A percentile compares a stretch with the other conserved stretches of the same genome.
Conservation (phyloP, 2,797 vertebrate species). For the Phataginus tricuspis region DNA sequence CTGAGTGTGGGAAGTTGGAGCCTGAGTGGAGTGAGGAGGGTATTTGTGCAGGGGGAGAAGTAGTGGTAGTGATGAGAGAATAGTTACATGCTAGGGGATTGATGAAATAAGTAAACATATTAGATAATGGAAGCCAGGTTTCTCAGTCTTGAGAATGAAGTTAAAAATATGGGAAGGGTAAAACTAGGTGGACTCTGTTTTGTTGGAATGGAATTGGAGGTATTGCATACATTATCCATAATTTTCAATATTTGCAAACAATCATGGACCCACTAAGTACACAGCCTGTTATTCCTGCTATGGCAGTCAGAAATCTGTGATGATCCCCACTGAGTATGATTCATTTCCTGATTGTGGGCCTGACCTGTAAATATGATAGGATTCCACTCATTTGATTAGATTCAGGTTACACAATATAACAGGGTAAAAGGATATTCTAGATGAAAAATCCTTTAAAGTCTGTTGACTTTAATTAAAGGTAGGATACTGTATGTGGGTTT, state of each 20-base stretch:
- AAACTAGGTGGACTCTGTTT: background rate
- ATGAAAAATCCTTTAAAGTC: background rate
- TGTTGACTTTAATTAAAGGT: background rate
- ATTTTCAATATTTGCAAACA: background rate
- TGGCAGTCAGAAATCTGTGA: background rate
- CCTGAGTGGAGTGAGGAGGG: background rate
- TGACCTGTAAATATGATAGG: background rate
- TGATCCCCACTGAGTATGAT: background rate
- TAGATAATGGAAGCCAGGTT: background rate
- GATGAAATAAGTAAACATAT: background rate
- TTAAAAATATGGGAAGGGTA: background rate
- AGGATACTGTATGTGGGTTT: background rate
- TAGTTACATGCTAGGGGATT: background rate
- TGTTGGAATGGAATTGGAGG: background rate
- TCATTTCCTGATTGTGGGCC: background rate
- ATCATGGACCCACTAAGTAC: background rate
- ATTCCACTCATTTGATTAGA: background rate
- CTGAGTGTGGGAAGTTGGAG: background rate
- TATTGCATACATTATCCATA: background rate
- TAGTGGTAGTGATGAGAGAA: background rate
- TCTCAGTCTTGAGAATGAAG: background rate
- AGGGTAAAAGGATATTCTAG: background rate
- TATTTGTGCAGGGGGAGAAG: background rate
- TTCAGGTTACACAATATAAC: background rate
- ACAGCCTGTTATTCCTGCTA: background rate